Evolutionary conservation across 2,113 vertebrate species (phyloP).

Genomic region (Notothenia coriiceps): DNA sequence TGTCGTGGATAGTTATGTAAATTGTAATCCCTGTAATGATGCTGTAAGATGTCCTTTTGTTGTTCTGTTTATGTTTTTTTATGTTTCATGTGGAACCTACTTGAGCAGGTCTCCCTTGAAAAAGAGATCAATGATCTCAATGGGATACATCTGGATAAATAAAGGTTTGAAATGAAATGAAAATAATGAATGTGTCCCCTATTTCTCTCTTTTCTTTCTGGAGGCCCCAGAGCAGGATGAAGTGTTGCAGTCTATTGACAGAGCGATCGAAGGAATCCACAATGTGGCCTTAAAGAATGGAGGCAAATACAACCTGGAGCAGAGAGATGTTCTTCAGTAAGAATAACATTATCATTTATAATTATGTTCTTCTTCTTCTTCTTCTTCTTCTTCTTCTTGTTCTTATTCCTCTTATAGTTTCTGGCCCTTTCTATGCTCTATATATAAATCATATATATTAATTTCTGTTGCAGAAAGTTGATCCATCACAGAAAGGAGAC

Average conservation of each 20-base stretch:
- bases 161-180: too few species aligned
- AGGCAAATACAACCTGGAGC: constrained; percentile 98
- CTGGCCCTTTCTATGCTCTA: neutral
- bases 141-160: too few species aligned
- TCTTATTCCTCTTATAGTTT: too few species aligned
- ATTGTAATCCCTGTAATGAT: too few species aligned
- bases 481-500: constrained; percentile 99
- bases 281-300: constrained; percentile 95
- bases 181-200: constrained; percentile 50
- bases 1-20: too few species aligned
- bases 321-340: constrained; percentile 97
- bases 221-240: constrained; percentile 96
- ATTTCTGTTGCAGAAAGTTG: constrained; percentile 87
- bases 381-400: too few species aligned
- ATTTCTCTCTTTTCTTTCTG: neutral
- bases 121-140: too few species aligned
- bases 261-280: constrained; percentile 97
- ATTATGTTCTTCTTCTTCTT: too few species aligned
- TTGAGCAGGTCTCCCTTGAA: too few species aligned
- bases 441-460: neutral
- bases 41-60: too few species aligned
- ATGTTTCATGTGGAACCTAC: too few species aligned
- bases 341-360: constrained; percentile 55
- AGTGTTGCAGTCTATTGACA: constrained; percentile 96
- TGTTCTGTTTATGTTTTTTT: too few species aligned